Base-by-base conservation (phyloP, 1,140 invertebrate genomes). In the Reticulitermes speratus region DNA sequence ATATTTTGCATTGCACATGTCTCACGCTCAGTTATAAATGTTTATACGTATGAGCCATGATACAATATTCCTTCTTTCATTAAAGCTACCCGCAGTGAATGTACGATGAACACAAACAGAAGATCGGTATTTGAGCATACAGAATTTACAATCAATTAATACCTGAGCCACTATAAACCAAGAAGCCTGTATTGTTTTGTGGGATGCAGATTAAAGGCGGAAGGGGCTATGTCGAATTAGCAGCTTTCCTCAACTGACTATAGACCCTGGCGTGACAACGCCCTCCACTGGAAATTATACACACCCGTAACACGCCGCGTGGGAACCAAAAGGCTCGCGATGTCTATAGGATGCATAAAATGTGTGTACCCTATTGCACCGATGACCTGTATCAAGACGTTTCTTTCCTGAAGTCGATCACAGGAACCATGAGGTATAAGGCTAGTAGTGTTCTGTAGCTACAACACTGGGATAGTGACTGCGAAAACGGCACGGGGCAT, bases 241-340 rank as follows among this genome's bases (percentile, higher is more conserved):
- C 65, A 30, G 65, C 65, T 75, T 75, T 75, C n/a, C 65, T 75
- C n/a, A 75, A 75, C 65, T 14, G 30, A 75, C 65, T 75, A 30
- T 30, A 75, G 25, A 75, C 25, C 65, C n/a, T 30, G 65, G 65
- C 65, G 25, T 75, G 65, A 75, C 65, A 75, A 75, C 65, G 65
- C 65, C 65, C 65, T 75, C 65, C 25, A 19, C 65, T 75, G 65
- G 65, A 30, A 65, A 75, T 75, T 75, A 75, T 75, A 75, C 65
- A 14, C 65, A 75, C 65, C n/a, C 65, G 65, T 75, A 30, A 30
- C 25, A 75, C 25, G 65, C n/a, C 65, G 25, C 65, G n/a, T 75
- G 65, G n/a, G 65, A 75, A 75, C 65, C n/a, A 75, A 75, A 75
- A 30, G 25, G 65, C 65, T 75, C 65, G 65, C n/a, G 65, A 75